These are phyloP conservation scores for Scaptodrosophila latifasciaeformis DNA, from an alignment of 2,888 invertebrate genomes.

Conservation along the genomic window DNA sequence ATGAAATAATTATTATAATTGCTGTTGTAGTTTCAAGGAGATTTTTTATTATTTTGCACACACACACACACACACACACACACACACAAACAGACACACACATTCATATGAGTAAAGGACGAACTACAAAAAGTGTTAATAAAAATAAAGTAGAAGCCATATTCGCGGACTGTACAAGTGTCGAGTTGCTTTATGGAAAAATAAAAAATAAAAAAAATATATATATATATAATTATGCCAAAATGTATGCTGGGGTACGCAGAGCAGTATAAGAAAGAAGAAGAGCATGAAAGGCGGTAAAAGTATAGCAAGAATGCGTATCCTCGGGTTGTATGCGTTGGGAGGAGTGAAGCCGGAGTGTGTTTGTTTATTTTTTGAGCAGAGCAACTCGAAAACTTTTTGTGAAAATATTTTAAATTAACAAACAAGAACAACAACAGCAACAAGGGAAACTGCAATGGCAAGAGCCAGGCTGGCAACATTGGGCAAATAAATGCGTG, in stretches of 20 bases:
- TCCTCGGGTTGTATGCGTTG: too few species aligned
- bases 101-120: too few species aligned
- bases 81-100: too few species aligned
- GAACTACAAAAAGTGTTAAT: too few species aligned
- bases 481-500: conserved; percentile 40
- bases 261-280: background rate
- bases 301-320: too few species aligned
- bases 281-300: background rate
- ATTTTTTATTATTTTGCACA: conserved; percentile 35
- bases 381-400: conserved; percentile 15
- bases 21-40: too few species aligned
- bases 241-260: conserved; percentile 10
- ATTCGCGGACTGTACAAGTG: conserved; percentile 14
- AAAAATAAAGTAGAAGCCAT: too few species aligned
- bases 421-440: conserved; percentile 18
- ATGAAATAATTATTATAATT: conserved; percentile 50
- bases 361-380: conserved; percentile 10
- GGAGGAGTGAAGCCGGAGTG: conserved; percentile 15
- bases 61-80: too few species aligned
- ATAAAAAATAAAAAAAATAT: conserved; percentile 26
- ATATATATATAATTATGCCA: conserved; percentile 36
- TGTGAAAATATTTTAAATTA: conserved; percentile 34
- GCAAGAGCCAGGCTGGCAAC: conserved; percentile 1
- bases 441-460: background rate
- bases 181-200: conserved; percentile 18